Conservation (phyloP, 2,113 vertebrate species). For the Tyto alba region DNA sequence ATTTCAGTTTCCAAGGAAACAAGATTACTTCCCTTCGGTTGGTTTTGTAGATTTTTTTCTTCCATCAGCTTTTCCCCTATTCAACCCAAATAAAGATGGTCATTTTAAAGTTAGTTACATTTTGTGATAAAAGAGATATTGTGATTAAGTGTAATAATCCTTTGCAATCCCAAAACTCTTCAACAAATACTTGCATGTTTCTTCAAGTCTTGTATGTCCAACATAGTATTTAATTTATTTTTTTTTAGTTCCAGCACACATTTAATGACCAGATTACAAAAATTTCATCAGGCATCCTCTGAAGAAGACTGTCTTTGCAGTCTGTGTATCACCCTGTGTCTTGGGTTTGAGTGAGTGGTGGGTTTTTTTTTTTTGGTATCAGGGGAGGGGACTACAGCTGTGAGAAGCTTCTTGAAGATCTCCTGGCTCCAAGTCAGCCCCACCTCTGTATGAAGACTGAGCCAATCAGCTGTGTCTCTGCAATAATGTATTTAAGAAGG, state of each 20-base stretch:
- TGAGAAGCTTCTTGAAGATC: too few species aligned
- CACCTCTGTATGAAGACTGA: too few species aligned
- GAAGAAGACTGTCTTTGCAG: not conserved
- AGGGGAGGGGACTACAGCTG: too few species aligned
- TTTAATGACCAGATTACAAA: not conserved
- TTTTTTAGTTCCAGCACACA: not conserved
- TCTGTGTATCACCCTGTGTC: not conserved
- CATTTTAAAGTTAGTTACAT: not conserved
- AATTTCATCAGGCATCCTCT: not conserved
- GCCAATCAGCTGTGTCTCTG: too few species aligned
- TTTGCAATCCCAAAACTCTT: not conserved
- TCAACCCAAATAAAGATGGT: not conserved
- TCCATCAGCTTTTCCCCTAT: not conserved
- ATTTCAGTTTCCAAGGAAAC: not conserved
- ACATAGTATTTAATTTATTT: not conserved
- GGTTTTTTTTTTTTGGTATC: too few species aligned
- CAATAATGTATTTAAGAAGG: too few species aligned
- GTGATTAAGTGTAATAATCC: not conserved
- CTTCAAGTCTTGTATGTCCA: not conserved
- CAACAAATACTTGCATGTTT: not conserved
- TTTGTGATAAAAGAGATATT: not conserved
- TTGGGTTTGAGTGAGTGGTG: too few species aligned
- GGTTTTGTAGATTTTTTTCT: not conserved
- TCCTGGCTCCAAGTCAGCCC: too few species aligned
- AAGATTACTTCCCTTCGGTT: not conserved